Evolutionary conservation across 2,888 invertebrate species (phyloP).

Genomic region (Calliphora vomitoria): DNA sequence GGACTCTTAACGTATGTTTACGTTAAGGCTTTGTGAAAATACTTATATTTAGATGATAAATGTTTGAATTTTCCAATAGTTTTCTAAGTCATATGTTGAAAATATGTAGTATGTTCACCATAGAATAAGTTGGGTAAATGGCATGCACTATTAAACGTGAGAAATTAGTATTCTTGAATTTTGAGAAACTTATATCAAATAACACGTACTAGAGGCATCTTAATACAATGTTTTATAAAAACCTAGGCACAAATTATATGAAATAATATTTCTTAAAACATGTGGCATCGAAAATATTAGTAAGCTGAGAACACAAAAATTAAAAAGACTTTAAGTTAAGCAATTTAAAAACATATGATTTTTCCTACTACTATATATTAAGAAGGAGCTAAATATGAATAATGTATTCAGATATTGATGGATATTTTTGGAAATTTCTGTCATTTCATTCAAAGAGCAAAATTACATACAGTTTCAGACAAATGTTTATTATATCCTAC

Average conservation of each 20-base stretch:
- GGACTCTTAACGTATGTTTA: slow-evolving; percentile 7
- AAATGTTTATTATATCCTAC: too few species aligned
- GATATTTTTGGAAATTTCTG: too few species aligned
- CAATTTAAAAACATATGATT: too few species aligned
- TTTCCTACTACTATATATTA: too few species aligned
- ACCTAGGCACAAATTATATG: too few species aligned
- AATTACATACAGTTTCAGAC: too few species aligned
- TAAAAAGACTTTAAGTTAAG: too few species aligned
- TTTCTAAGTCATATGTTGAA: slow-evolving; percentile 55
- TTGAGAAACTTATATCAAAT: not conserved
- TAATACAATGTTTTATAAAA: too few species aligned
- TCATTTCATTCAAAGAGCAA: too few species aligned
- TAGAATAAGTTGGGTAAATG: not conserved
- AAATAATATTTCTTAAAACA: not conserved
- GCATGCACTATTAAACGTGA: not conserved
- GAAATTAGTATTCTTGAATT: slow-evolving; percentile 6
- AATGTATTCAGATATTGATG: too few species aligned
- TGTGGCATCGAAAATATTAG: not conserved
- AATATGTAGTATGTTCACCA: slow-evolving; percentile 39
- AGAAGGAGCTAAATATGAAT: too few species aligned
- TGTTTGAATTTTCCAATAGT: slow-evolving; percentile 56
- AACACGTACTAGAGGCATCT: not conserved
- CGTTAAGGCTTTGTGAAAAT: slow-evolving; percentile 35
- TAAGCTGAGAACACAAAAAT: too few species aligned
- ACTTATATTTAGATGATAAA: slow-evolving; percentile 7